Evolutionary conservation across 2,797 vertebrate species (phyloP).

Genomic region (Etheostoma nigrum): DNA sequence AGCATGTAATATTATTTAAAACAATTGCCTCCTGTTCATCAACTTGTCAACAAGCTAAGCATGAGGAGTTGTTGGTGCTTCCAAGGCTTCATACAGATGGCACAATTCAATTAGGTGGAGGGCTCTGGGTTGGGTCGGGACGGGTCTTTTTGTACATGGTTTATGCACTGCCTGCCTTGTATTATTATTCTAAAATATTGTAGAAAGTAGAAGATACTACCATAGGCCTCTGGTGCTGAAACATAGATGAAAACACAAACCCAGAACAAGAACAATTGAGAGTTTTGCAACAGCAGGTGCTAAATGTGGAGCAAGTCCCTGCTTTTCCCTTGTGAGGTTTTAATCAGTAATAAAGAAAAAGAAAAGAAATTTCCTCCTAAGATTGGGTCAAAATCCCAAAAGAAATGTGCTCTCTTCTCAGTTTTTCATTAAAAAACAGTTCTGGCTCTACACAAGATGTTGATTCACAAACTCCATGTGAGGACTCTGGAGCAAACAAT

Average conservation of each 20-base stretch:
- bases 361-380: neutral
- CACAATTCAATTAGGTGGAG: conserved; percentile 57
- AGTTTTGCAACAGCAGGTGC: conserved; percentile 25
- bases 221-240: conserved; percentile 85
- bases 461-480: conserved; percentile 17
- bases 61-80: conserved; percentile 58
- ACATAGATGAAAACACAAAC: conserved; percentile 70
- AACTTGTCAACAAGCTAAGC: conserved; percentile 51
- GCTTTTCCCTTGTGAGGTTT: neutral
- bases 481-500: conserved; percentile 17
- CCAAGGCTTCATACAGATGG: conserved; percentile 63
- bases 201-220: conserved; percentile 86
- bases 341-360: neutral
- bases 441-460: conserved; percentile 22
- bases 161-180: conserved; percentile 92
- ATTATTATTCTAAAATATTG: conserved; percentile 82
- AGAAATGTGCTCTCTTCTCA: neutral
- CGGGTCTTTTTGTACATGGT: conserved; percentile 86
- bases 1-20: conserved; percentile 41
- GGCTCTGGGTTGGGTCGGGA: conserved; percentile 71
- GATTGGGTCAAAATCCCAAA: conserved; percentile 18
- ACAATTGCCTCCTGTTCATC: conserved; percentile 45
- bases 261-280: conserved; percentile 17
- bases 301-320: neutral
- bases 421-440: conserved; percentile 10